Evolutionary conservation across 2,888 invertebrate genomes (phyloP).

Genomic region (Euzophera pinguis): DNA sequence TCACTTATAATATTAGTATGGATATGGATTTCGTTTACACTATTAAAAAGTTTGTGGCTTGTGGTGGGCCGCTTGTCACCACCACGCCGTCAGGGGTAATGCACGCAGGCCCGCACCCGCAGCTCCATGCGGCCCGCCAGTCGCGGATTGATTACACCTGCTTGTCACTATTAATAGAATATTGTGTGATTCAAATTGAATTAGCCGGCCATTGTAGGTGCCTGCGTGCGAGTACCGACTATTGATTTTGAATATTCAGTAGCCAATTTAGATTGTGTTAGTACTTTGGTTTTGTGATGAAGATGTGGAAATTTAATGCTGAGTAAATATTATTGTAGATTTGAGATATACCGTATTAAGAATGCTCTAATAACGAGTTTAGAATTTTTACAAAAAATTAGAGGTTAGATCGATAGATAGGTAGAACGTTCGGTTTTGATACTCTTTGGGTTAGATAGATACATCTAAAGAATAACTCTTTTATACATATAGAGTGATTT

Average conservation of each 20-base stretch:
- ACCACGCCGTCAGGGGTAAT: constrained; percentile 29
- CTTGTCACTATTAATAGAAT: constrained; percentile 76
- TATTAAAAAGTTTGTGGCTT: not conserved
- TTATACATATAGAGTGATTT: too few species aligned
- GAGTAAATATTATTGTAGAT: not conserved
- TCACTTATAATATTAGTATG: too few species aligned
- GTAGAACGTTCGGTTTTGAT: too few species aligned
- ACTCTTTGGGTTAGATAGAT: too few species aligned
- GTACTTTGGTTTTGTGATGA: constrained; percentile 40
- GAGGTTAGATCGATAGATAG: too few species aligned
- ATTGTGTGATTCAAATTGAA: constrained; percentile 76
- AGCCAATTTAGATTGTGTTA: constrained; percentile 65
- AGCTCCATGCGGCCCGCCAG: constrained; percentile 22
- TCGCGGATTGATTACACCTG: constrained; percentile 73
- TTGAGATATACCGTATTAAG: not conserved
- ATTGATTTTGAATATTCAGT: constrained; percentile 74
- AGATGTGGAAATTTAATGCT: constrained; percentile 15
- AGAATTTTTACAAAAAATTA: too few species aligned
- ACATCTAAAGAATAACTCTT: too few species aligned
- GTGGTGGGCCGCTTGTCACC: constrained; percentile 8
- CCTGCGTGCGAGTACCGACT: constrained; percentile 59
- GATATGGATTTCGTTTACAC: too few species aligned
- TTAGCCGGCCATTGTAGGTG: constrained; percentile 69
- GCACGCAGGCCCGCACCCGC: constrained; percentile 33
- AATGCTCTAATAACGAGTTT: too few species aligned